Percentiles rank a stretch among this genome's conserved stretches.
Conservation (phyloP, 2,113 vertebrate genomes). For the Elaphurus davidianus region DNA sequence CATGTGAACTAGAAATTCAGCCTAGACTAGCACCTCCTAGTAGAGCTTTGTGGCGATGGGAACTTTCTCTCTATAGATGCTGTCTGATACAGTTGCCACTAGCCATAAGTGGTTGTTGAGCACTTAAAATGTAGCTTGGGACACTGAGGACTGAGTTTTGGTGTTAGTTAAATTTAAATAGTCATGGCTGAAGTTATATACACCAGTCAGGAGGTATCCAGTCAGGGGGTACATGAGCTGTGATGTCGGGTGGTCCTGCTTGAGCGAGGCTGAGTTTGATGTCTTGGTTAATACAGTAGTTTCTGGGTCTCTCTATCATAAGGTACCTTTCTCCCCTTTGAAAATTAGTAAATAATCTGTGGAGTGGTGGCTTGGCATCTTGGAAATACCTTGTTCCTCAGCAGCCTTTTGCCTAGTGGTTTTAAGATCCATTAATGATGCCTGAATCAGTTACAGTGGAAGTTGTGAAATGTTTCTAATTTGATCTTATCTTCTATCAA, state of each 20-base stretch:
- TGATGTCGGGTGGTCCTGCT: not conserved
- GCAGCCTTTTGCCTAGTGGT: not conserved
- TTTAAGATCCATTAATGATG: not conserved
- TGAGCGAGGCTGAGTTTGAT: not conserved
- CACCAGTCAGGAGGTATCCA: not conserved
- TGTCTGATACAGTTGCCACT: not conserved
- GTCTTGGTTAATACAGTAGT: not conserved
- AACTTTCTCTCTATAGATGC: not conserved
- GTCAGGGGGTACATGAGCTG: not conserved
- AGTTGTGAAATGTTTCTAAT: not conserved
- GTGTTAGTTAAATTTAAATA: not conserved
- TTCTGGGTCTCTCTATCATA: not conserved
- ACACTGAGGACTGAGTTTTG: not conserved
- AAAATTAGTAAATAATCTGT: not conserved
- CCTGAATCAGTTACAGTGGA: not conserved
- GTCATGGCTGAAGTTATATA: not conserved
- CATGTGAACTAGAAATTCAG: not conserved
- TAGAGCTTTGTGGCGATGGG: not conserved
- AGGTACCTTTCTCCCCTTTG: not conserved
- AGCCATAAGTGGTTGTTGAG: not conserved
- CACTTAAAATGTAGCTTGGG: not conserved
- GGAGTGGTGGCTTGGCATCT: not conserved
- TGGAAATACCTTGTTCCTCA: not conserved
- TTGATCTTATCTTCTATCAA: not conserved
- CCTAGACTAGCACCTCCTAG: not conserved